Evolutionary conservation across 2,797 vertebrate species (phyloP).

Genomic region (Epinephelus awoara): DNA sequence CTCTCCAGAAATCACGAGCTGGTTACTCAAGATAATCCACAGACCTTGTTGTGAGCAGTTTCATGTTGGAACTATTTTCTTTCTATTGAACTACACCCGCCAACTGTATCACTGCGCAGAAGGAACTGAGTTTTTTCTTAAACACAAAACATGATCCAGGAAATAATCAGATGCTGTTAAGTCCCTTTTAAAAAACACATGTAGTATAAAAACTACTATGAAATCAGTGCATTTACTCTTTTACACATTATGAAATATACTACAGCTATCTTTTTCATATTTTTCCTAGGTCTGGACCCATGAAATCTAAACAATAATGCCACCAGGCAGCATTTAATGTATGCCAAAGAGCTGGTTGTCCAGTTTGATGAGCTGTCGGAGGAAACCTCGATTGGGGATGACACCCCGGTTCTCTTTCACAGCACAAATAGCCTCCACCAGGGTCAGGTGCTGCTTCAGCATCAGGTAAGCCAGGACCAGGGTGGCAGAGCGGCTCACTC

Average conservation of each 20-base stretch:
- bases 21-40: no score
- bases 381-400: constrained; percentile 93
- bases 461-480: constrained; percentile 96
- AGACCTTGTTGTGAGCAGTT: no score
- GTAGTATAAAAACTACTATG: not conserved
- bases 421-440: constrained; percentile 94
- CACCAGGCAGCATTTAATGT: constrained; percentile 46
- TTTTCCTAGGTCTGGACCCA: not conserved
- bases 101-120: no score
- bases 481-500: constrained; percentile 94
- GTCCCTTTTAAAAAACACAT: not conserved
- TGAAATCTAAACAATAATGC: not conserved
- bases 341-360: constrained; percentile 87
- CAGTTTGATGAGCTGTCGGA: constrained; percentile 91
- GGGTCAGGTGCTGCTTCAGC: constrained; percentile 92
- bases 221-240: not conserved
- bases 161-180: not conserved
- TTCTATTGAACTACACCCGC: no score
- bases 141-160: not conserved
- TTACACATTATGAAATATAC: not conserved
- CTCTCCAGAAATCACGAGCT: no score
- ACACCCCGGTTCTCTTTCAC: constrained; percentile 94
- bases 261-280: not conserved
- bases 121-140: no score
- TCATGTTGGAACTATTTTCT: no score